A percentile compares a stretch with the other conserved stretches of the same genome.
phyloP scores from a whole-genome alignment of 2,888 invertebrate species.

The Microctonus hyperodae region DNA sequence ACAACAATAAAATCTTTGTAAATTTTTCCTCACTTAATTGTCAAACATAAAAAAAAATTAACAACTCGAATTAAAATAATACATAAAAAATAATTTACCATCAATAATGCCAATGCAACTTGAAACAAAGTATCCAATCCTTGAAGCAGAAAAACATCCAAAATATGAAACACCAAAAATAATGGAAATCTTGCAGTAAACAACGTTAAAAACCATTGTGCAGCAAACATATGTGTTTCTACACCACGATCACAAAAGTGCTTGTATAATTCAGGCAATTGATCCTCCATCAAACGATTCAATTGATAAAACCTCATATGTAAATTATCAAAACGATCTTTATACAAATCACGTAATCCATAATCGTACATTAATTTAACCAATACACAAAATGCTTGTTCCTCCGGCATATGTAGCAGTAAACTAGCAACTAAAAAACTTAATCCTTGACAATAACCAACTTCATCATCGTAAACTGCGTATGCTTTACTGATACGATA shows the following conservation, averaged over 20 bases:
- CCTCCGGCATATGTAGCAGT: constrained; percentile 93
- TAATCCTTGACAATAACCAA: constrained; percentile 98
- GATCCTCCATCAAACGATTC: constrained; percentile 91
- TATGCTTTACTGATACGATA: constrained; percentile 97
- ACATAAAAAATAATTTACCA: constrained; percentile 66
- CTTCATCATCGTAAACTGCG: constrained; percentile 95
- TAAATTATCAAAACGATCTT: constrained; percentile 95
- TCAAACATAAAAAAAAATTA: no score
- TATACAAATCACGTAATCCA: constrained; percentile 91
- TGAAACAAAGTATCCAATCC: constrained; percentile 96
- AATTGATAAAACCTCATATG: constrained; percentile 95
- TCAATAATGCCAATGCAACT: constrained; percentile 92
- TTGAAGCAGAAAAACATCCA: constrained; percentile 94
- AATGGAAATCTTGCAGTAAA: constrained; percentile 99
- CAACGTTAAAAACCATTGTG: constrained; percentile 99
- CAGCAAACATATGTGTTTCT: constrained; percentile 99
- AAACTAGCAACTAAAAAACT: constrained; percentile 97
- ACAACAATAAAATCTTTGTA: no score
- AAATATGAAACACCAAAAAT: constrained; percentile 94
- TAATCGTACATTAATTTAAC: constrained; percentile 98
- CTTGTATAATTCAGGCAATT: constrained; percentile 79
- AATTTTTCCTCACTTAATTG: no score
- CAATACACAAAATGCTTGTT: constrained; percentile 97
- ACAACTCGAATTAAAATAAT: no score
- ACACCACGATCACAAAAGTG: constrained; percentile 84